Conservation (phyloP, 1,140 invertebrate species). For the Magallana gigas region DNA sequence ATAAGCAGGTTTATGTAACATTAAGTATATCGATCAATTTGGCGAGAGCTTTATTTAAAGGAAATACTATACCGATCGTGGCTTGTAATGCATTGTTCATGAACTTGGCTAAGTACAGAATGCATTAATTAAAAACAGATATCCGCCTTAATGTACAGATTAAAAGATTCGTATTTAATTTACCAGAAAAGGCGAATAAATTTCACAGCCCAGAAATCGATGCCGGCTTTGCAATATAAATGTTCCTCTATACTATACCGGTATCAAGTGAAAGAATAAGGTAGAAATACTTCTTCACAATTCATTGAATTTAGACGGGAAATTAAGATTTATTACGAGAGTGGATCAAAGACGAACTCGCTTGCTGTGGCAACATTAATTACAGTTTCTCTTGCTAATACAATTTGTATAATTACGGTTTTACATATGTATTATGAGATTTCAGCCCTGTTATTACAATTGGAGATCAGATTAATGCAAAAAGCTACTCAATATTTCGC, state of each 20-base stretch:
- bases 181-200: constrained; percentile 27
- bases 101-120: constrained; percentile 22
- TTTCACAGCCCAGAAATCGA: constrained; percentile 14
- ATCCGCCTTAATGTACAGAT: constrained; percentile 13
- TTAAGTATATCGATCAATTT: background rate
- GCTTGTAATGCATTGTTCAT: constrained; percentile 17
- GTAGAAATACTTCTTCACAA: background rate
- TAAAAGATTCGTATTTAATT: constrained; percentile 27
- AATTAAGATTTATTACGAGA: constrained; percentile 25
- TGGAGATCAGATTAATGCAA: constrained; percentile 27
- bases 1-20: background rate
- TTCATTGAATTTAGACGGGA: constrained; percentile 27
- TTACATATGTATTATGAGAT: constrained; percentile 35
- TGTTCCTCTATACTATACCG: background rate
- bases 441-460: constrained; percentile 28
- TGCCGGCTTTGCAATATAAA: constrained; percentile 21
- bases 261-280: constrained; percentile 13
- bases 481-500: constrained; percentile 23
- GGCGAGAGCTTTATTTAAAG: background rate
- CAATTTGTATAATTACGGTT: constrained; percentile 35
- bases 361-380: constrained; percentile 23
- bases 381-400: constrained; percentile 21
- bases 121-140: constrained; percentile 31
- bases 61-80: background rate
- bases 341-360: background rate